Base-by-base conservation (phyloP, 2,888 invertebrate genomes). In the Argyresthia albistria region DNA sequence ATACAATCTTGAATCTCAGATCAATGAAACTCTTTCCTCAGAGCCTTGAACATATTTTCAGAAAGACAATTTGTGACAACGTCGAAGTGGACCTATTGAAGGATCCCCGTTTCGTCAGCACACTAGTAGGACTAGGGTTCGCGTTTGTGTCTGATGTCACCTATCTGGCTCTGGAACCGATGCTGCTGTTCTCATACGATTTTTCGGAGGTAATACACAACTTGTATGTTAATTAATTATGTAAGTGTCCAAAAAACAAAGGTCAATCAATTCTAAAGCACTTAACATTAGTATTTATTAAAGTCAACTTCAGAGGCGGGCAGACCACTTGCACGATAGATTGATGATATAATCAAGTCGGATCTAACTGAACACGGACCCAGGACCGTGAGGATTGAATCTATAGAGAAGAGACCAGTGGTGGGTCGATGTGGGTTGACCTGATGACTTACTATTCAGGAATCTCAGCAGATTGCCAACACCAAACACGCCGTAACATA, bases 101-200 rank as follows among this genome's bases (percentile, higher is more conserved):
- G 58, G 79, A 72, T 60, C 89, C 68, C 52, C 79, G 67, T 55
- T 87, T 76, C 54, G 73, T 79, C 37, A 83, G 74, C 61, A 86
- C 76, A 11, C 61, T 87, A 15, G 63, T 86, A 1, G 93, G 92
- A 1, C 73, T 91, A 7, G 89, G 91, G 2, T 88, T 92, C 50
- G 89, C 90, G 0, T 89, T 90, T 55, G 89, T 90, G 0, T 89
- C 91, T 1, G 92, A 93, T 62, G 89, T 90, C 14, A 91, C 90
- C 0, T 93, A 93, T 59, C 70, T 90, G 36, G 89, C 90, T 0
- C 82, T 93, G 66, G 84, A 92, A 59, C 92, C 92, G 0, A 76
- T 91, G 73, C 76, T 92, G 56, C 76, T 93, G 54, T 86, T 87
- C 53, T 88, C 90, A 1, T 77, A 86, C 53, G 90, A 89, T 56